Evolutionary conservation across 1,140 invertebrate genomes (phyloP), one percentile per base, ranked within the genome.

Genomic region (Camponotus vicinus): DNA sequence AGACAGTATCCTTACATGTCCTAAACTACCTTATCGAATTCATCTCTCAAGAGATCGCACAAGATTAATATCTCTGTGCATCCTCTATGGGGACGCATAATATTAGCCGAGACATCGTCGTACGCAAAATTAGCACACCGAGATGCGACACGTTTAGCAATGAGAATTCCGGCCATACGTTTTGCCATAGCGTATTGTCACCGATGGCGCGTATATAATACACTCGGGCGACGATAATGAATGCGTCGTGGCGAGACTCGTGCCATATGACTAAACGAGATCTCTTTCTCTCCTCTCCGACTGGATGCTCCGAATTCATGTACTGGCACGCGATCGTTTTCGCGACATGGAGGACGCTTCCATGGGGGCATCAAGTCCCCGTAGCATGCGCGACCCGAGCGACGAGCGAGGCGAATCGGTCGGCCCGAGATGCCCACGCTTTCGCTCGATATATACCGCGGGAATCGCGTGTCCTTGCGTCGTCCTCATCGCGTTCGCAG

Each of bases 281-380:
- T 83, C 84, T 87, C 80, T 86, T 37, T 63, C 27, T 77, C 57
- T 40, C 66, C 55, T 49, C 77, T 66, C 52, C 71, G n/a, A n/a
- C 13, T 7, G 66, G 52, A 70, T 49, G 76, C 69, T 80, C 76
- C 37, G 77, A 80, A 91, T 91, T 78, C 85, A 69, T 66, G 55
- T 5, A 63, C 64, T 66, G 79, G 79, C 90, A 90, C 88, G 90
- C 88, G 90, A 89, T 91, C 90, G 45, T 91, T 91, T 89, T 82
- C 85, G 77, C 79, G 55, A 87, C 59, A 73, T 42, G 64, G 27
- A 66, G 37, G 61, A 78, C 76, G 57, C 83, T 67, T 86, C 77
- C 66, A 90, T 37, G 61, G 76, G 49, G 59, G 49, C 89, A 80
- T 88, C 84, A 64, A 90, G 67, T 86, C 63, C 34, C 45, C 55